phyloP scores from a whole-genome alignment of 2,113 vertebrate genomes.

The Nansenia antarctica region DNA sequence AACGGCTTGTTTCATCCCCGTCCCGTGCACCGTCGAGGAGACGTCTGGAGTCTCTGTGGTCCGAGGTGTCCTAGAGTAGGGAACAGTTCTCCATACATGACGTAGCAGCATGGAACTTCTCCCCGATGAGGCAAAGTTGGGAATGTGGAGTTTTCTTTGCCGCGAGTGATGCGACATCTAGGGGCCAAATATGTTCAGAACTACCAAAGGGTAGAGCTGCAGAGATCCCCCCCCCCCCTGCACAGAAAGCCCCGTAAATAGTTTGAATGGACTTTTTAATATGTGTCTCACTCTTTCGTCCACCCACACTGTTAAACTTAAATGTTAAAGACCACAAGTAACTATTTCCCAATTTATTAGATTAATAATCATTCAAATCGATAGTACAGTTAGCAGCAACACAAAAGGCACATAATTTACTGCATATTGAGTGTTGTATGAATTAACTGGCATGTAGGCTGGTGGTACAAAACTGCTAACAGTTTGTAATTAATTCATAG shows the following conservation, averaged over 20 bases:
- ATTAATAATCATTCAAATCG: slow-evolving; percentile 27
- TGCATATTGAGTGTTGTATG: slow-evolving; percentile 19
- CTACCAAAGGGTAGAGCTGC: too few species aligned
- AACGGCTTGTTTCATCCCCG: slow-evolving; percentile 51
- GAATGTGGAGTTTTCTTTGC: not conserved
- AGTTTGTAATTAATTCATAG: not conserved
- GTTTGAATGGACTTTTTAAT: not conserved
- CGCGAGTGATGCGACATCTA: slow-evolving; percentile 30
- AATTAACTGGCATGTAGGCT: not conserved
- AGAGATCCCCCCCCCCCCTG: too few species aligned
- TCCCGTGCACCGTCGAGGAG: slow-evolving; percentile 23
- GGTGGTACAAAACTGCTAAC: not conserved
- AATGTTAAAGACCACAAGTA: not conserved
- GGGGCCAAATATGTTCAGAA: not conserved
- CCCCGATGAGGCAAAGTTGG: slow-evolving; percentile 23
- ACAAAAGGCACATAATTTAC: slow-evolving; percentile 42
- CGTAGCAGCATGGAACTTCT: slow-evolving; percentile 26
- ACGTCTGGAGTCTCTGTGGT: slow-evolving; percentile 16
- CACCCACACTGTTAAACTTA: too few species aligned
- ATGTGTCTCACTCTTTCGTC: too few species aligned
- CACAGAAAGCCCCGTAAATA: too few species aligned
- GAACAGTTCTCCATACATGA: slow-evolving; percentile 35
- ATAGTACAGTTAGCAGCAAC: slow-evolving; percentile 57
- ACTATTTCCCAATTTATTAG: slow-evolving; percentile 18
- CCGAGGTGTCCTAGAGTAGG: slow-evolving; percentile 23